Base-by-base conservation (phyloP, 2,113 vertebrate genomes). In the Perca fluviatilis region DNA sequence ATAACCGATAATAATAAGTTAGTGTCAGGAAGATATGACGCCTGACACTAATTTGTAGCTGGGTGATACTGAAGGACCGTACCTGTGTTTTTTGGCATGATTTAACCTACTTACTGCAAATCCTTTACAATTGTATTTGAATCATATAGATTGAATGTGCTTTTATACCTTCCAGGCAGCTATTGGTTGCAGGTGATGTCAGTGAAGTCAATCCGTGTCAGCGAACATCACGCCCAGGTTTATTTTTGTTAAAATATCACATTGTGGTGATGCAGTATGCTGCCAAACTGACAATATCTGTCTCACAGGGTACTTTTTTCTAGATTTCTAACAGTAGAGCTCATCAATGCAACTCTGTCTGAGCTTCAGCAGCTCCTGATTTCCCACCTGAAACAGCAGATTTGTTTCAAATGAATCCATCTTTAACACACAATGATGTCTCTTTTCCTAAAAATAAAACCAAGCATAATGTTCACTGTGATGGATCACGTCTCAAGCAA, bases 91-190 rank as follows among this genome's bases (percentile, higher is more conserved):
- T 69, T 3, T 64, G 57, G 57, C 50, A 18, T n/a, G 14, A 43
- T 57, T 30, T 10, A 47, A 57, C 23, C 50, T 15, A 6, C 46
- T 46, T 53, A 46, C 47, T 60, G 61, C 2, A 6, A 64, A 67
- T 30, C 12, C 18, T 50, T 33, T 56, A 0, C n/a, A 19, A 9
- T 9, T 63, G 3, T 49, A 46, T 63, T 54, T 12, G 18, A 46
- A 64, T 5, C 23, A 9, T 30, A 14, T 14, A 25, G 23, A 36
- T 9, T 46, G 61, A 70, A 66, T 75, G 74, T 88, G 58, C n/a
- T 79, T 79, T 65, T 53, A 61, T 74, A 78, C 12, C 58, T 79
- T 67, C 40, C 53, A 57, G 78, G 69, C 64, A 81, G 73, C 74
- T 81, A 49, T 30, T 53, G 64, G 46, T 72, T 69, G 51, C 49